Conservation (phyloP, 1,140 invertebrate species). For the Mycetomoellerius zeteki region DNA sequence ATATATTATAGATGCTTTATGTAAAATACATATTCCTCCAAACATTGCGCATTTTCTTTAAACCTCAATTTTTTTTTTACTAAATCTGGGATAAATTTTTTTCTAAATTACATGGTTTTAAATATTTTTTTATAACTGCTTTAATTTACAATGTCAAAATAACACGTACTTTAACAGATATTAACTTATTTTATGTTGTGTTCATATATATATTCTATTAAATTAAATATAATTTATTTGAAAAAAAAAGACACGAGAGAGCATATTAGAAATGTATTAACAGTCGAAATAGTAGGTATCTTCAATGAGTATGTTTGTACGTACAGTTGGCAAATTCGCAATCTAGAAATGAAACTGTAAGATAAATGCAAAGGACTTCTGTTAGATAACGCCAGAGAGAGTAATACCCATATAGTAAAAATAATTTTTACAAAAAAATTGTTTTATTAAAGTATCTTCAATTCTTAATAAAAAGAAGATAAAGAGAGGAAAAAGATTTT, state of each 20-base stretch:
- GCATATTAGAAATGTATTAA: background rate
- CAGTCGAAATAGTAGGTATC: constrained; percentile 7
- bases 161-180: background rate
- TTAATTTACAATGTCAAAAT: background rate
- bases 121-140: background rate
- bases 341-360: background rate
- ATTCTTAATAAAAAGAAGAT: background rate
- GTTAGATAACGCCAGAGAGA: too few relatives aligned
- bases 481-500: background rate
- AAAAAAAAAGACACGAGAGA: background rate
- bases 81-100: background rate
- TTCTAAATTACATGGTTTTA: background rate
- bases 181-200: background rate
- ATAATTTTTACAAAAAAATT: background rate
- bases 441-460: background rate
- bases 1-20: constrained; percentile 25
- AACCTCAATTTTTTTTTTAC: constrained; percentile 19
- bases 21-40: constrained; percentile 24
- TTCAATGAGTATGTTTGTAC: background rate
- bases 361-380: too few relatives aligned
- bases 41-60: constrained; percentile 31
- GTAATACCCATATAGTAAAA: background rate
- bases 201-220: background rate
- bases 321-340: background rate
- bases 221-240: background rate